Conservation (phyloP, 1,140 invertebrate genomes). For the Drosophila kurseongensis region DNA sequence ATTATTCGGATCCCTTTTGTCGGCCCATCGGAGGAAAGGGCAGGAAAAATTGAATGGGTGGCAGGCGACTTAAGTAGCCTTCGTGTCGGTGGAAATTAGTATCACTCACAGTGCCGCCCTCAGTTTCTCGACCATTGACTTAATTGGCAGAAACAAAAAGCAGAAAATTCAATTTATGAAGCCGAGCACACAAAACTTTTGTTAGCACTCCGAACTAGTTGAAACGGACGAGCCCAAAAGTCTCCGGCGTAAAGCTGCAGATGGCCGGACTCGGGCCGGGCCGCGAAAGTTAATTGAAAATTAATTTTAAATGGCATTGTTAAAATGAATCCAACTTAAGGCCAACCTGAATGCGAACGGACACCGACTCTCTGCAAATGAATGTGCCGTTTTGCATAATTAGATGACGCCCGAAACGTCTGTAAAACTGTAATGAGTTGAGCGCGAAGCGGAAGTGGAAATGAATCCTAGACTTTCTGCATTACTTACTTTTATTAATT, state of each 20-base stretch:
- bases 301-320: slow-evolving; percentile 79
- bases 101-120: slow-evolving; percentile 55
- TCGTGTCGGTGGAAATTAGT: slow-evolving; percentile 60
- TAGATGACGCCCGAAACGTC: slow-evolving; percentile 58
- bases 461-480: slow-evolving; percentile 23
- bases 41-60: not conserved
- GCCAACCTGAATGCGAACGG: slow-evolving; percentile 21
- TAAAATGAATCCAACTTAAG: slow-evolving; percentile 50
- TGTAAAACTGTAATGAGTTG: slow-evolving; percentile 64
- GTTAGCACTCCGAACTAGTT: slow-evolving; percentile 33
- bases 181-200: slow-evolving; percentile 44
- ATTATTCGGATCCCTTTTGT: slow-evolving; percentile 29
- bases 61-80: slow-evolving; percentile 39
- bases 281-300: slow-evolving; percentile 75
- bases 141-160: slow-evolving; percentile 60
- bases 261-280: slow-evolving; percentile 23
- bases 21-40: not conserved
- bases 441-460: slow-evolving; percentile 27
- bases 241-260: slow-evolving; percentile 18
- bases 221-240: slow-evolving; percentile 11
- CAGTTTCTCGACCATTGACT: slow-evolving; percentile 40
- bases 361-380: slow-evolving; percentile 39
- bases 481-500: slow-evolving; percentile 44
- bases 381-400: slow-evolving; percentile 69
- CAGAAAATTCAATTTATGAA: slow-evolving; percentile 69